A percentile compares a stretch with the other conserved stretches of the same genome.
phyloP scores from a whole-genome alignment of 2,797 vertebrate genomes.

The Gallinago solitaria region DNA sequence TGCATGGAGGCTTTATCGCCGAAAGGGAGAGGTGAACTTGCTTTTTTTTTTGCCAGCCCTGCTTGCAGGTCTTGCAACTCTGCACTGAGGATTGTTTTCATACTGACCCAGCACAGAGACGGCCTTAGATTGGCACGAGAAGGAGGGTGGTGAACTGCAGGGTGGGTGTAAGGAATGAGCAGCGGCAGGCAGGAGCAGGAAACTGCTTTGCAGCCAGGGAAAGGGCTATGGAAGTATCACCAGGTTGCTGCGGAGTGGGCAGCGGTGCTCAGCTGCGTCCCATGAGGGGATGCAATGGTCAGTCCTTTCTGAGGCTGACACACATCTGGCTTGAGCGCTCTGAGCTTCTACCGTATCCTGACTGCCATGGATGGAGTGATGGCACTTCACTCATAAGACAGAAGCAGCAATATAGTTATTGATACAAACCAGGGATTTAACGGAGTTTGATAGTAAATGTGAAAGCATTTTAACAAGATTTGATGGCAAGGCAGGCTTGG shows the following conservation, averaged over 20 bases:
- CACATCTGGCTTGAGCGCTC: background rate
- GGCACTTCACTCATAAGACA: background rate
- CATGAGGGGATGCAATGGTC: background rate
- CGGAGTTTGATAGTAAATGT: background rate
- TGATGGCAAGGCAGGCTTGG: background rate
- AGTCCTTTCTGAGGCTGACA: background rate
- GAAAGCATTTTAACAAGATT: background rate
- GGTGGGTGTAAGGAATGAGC: background rate
- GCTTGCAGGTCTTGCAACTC: background rate
- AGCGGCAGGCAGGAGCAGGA: background rate
- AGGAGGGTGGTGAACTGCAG: background rate
- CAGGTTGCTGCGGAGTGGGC: background rate
- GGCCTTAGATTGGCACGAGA: background rate
- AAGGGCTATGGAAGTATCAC: background rate
- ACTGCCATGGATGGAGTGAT: background rate
- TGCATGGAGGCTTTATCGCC: background rate
- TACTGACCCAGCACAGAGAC: rapidly evolving
- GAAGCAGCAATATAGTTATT: background rate
- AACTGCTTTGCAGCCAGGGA: background rate
- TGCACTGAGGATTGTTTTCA: background rate
- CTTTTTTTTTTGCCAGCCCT: background rate
- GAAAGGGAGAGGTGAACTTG: background rate
- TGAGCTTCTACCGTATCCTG: background rate
- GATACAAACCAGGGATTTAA: background rate
- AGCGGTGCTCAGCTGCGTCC: background rate